phyloP scores from a whole-genome alignment of 2,113 vertebrate genomes.

The Anas platyrhynchos region DNA sequence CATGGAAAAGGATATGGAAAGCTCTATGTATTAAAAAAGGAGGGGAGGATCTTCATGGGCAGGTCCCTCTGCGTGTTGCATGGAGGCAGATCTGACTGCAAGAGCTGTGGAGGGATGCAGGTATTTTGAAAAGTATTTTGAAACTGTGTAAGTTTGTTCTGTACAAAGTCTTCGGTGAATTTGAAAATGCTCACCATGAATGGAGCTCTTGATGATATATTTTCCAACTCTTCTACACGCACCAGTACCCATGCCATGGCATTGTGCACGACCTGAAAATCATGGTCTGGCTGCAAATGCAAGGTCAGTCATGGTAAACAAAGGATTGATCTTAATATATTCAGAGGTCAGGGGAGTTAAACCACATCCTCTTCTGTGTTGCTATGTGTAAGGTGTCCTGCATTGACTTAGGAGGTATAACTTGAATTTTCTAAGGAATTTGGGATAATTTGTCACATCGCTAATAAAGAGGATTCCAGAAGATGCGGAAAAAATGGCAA shows the following conservation, averaged over 20 bases:
- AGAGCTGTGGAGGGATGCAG: not conserved
- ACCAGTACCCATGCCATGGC: not conserved
- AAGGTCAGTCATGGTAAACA: slow-evolving; percentile 52
- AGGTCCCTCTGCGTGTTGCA: not conserved
- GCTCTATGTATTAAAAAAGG: not conserved
- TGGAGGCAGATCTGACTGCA: not conserved
- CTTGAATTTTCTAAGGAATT: not conserved
- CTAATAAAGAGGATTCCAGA: not conserved
- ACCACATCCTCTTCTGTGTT: not conserved
- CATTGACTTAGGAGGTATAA: not conserved
- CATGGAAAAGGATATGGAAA: not conserved
- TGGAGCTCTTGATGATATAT: not conserved
- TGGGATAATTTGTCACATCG: not conserved
- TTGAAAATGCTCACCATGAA: not conserved
- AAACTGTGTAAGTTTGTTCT: not conserved
- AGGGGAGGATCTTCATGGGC: not conserved
- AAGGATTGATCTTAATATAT: not conserved
- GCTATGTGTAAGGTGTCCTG: not conserved
- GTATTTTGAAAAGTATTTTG: not conserved
- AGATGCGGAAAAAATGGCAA: not conserved
- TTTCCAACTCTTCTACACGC: slow-evolving; percentile 13
- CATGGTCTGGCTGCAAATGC: not conserved
- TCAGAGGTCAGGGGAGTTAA: not conserved
- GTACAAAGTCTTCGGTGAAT: not conserved
- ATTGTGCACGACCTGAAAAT: slow-evolving; percentile 55